phyloP scores from a whole-genome alignment of 2,113 vertebrate species.

The Marmota monax region DNA sequence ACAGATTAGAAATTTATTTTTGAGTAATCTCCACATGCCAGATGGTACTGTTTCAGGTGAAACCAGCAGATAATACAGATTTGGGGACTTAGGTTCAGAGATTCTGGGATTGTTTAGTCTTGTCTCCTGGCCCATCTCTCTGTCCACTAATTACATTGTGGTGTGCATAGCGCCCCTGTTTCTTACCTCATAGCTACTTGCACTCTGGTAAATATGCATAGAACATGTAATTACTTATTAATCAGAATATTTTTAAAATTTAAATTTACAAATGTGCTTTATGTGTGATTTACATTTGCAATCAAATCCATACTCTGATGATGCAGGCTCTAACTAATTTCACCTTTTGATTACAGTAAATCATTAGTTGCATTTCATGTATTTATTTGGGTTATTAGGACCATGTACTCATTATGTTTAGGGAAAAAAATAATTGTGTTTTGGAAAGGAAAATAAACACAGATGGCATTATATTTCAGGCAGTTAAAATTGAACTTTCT shows the following conservation, averaged over 20 bases:
- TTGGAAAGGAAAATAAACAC: conserved; percentile 68
- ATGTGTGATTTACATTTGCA: neutral
- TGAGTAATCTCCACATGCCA: neutral
- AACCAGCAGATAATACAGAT: neutral
- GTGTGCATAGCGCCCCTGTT: accelerated
- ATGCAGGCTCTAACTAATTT: neutral
- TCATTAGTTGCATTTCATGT: neutral
- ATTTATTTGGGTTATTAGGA: conserved; percentile 8
- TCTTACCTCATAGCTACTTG: neutral
- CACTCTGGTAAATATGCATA: neutral
- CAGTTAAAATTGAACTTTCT: conserved; percentile 77
- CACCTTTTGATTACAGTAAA: neutral
- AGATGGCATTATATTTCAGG: conserved; percentile 76
- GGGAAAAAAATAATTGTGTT: neutral
- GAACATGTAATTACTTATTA: neutral
- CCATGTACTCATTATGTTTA: neutral
- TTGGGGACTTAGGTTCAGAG: neutral
- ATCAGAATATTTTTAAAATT: neutral
- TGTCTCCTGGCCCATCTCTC: neutral
- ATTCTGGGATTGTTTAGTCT: neutral
- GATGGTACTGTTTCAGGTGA: neutral
- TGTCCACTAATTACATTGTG: neutral
- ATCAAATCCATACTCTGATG: neutral
- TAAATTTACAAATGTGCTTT: neutral
- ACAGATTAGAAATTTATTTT: neutral